Evolutionary conservation across 2,113 vertebrate species (phyloP).

Genomic region (Siphamia tubifer): DNA sequence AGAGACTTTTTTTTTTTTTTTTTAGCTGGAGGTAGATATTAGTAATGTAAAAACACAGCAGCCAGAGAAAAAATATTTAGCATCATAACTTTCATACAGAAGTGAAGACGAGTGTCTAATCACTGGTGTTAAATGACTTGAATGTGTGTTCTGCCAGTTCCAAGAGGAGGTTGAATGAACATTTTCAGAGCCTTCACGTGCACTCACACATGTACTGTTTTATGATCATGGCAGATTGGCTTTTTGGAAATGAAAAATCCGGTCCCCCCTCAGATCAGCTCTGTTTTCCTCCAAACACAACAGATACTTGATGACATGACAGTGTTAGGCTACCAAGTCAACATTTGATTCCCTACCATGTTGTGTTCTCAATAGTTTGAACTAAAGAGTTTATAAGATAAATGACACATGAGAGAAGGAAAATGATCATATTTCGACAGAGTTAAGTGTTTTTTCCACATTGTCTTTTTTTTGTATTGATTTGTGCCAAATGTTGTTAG

Average conservation of each 20-base stretch:
- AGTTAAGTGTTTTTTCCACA: constrained; percentile 25
- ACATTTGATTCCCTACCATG: neutral
- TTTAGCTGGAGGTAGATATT: constrained; percentile 8
- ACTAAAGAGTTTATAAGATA: constrained; percentile 4
- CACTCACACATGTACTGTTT: neutral
- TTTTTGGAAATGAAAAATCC: constrained; percentile 21
- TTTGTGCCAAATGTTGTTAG: neutral
- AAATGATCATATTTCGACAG: neutral
- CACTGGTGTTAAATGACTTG: neutral
- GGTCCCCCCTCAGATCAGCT: constrained; percentile 1
- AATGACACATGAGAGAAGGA: neutral
- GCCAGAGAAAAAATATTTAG: too few relatives aligned
- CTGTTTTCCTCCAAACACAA: constrained; percentile 14
- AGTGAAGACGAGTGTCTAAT: neutral
- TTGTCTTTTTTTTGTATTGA: neutral
- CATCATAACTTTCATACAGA: neutral
- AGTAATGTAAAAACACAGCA: neutral
- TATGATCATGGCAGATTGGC: neutral
- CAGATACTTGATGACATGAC: constrained; percentile 6
- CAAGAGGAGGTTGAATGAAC: neutral
- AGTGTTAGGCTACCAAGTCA: neutral
- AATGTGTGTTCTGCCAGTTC: neutral
- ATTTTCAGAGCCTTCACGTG: neutral
- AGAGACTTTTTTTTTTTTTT: too few relatives aligned
- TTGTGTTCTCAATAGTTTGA: constrained; percentile 12